Evolutionary conservation across 2,113 vertebrate genomes (phyloP), one percentile per base, ranked within the genome.

Genomic region (Campylorhamphus procurvoides): DNA sequence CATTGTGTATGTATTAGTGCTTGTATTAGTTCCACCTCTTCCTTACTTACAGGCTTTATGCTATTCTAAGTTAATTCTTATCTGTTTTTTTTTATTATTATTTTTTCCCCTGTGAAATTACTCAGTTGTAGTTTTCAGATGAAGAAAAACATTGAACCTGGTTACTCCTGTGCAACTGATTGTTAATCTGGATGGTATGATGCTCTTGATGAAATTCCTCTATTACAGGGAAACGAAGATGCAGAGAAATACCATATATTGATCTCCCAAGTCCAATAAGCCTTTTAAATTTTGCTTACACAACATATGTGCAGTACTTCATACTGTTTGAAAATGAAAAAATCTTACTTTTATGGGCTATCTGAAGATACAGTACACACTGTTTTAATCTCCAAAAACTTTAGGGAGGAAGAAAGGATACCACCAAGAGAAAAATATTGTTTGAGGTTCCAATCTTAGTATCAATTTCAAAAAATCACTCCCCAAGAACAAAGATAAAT

Each of bases 401-500:
- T 83, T 82, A 80, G 35, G 25, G 37, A 76, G 85, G 37, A n/a
- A 72, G 28, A 90, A 89, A 77, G 19, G 15, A 44, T 59, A 67
- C 8, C 22, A 94, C 35, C 39, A 52, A 53, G 58, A 74, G 39
- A 88, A 74, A 93, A 94, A 75, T 66, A 84, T 35, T 78, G 63
- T 81, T 90, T 93, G 89, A 77, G 20, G 9, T 71, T 94, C 64
- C 42, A 84, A 63, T 92, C 58, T 90, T 77, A 71, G 77, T 74
- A 90, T 68, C 2, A 73, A 72, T 83, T 93, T 78, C 73, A 84
- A 44, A 90, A 86, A 94, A 81, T 40, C 7, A 46, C 68, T 95
- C 76, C 56, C 56, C 55, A 66, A 64, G 90, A 90, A 77, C 27
- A 67, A 80, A 96, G n/a, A 90, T 63, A 93, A 94, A 72, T 46